Percentiles rank a stretch among this genome's conserved stretches.
Conservation (phyloP, 2,888 invertebrate species). For the Noctua janthina region DNA sequence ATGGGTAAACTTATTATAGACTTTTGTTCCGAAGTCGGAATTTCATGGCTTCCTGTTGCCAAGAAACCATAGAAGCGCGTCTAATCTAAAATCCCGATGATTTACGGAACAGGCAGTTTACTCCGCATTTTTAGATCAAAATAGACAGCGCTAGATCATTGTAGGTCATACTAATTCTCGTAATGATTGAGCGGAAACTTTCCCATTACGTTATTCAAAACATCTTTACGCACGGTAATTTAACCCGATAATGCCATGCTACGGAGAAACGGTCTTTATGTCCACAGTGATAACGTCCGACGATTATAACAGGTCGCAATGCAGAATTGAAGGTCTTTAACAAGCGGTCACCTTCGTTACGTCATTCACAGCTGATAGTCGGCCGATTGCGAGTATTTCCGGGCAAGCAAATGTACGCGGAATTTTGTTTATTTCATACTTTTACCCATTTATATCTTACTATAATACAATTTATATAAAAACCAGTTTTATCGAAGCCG, state of each 20-base stretch:
- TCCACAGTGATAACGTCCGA: background rate
- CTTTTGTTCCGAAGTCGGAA: background rate
- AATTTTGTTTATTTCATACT: conserved; percentile 39
- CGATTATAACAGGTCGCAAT: conserved; percentile 18
- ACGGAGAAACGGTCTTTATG: conserved; percentile 34
- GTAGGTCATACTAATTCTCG: conserved; percentile 9
- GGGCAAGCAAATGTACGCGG: conserved; percentile 17
- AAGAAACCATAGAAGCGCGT: conserved; percentile 35
- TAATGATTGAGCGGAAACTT: conserved; percentile 41
- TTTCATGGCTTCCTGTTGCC: conserved; percentile 17
- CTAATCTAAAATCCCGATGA: conserved; percentile 8
- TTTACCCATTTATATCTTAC: conserved; percentile 13
- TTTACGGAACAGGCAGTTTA: conserved; percentile 2
- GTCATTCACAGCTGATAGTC: conserved; percentile 71
- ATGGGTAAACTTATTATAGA: background rate
- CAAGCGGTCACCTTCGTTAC: conserved; percentile 72
- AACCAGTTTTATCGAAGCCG: conserved; percentile 2
- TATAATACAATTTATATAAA: conserved; percentile 23
- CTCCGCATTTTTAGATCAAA: background rate
- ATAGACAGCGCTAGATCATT: conserved; percentile 3
- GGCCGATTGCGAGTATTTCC: conserved; percentile 48
- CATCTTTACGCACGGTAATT: conserved; percentile 39
- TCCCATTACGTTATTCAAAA: conserved; percentile 39
- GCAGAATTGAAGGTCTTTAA: conserved; percentile 61
- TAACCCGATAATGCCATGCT: conserved; percentile 6